Percentiles rank a stretch among this genome's conserved stretches.
Conservation (phyloP, 2,797 vertebrate species). For the Nasua narica region DNA sequence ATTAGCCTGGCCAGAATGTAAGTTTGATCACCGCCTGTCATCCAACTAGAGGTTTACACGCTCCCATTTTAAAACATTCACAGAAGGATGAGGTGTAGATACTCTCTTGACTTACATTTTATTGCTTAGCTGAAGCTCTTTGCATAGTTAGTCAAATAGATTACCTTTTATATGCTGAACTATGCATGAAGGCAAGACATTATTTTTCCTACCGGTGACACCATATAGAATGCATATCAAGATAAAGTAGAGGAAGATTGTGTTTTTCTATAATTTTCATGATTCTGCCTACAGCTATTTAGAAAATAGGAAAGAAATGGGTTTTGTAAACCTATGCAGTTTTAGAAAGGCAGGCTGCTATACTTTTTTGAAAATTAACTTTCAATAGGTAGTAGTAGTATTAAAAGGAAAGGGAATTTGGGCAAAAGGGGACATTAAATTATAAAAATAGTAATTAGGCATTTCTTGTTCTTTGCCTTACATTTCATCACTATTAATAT, state of each 20-base stretch:
- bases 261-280: conserved; percentile 66
- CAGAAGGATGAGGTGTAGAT: conserved; percentile 14
- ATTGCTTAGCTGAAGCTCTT: conserved; percentile 36
- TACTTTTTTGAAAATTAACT: conserved; percentile 48
- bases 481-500: not conserved
- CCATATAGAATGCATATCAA: conserved; percentile 63
- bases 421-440: not conserved
- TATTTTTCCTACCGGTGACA: conserved; percentile 43
- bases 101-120: conserved; percentile 35
- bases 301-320: conserved; percentile 42
- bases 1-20: not conserved
- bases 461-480: conserved; percentile 19
- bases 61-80: conserved; percentile 44
- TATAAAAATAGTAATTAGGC: not conserved
- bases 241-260: conserved; percentile 36
- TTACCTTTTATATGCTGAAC: conserved; percentile 40
- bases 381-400: not conserved
- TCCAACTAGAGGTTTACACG: not conserved
- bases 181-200: not conserved
- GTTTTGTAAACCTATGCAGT: conserved; percentile 31
- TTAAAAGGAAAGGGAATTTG: not conserved
- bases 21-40: not conserved
- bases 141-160: conserved; percentile 50
- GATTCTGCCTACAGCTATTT: conserved; percentile 46
- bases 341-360: not conserved